A percentile compares a stretch with the other conserved stretches of the same genome.
These are phyloP conservation scores for Epinephelus moara DNA, from an alignment of 2,113 vertebrate species.

Conservation along the genomic window DNA sequence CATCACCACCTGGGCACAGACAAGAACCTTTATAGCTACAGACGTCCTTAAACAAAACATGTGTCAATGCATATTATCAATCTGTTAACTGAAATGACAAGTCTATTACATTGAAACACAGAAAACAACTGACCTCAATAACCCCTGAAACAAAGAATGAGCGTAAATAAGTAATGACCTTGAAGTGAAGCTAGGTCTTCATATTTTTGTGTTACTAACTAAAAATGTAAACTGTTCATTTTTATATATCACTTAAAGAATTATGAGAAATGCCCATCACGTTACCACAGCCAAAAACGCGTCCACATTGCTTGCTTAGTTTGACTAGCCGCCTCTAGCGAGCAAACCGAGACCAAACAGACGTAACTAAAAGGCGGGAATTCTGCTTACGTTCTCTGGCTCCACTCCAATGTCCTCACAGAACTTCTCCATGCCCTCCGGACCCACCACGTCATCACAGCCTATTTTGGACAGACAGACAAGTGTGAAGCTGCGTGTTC, in stretches of 20 bases:
- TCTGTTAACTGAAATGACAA: not conserved
- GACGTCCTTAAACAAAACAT: not conserved
- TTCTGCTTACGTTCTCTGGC: conserved; percentile 93
- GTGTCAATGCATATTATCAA: not conserved
- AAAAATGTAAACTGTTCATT: not conserved
- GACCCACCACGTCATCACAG: conserved; percentile 95
- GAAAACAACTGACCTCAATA: not conserved
- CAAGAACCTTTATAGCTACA: conserved; percentile 28
- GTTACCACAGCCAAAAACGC: not conserved
- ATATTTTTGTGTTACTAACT: not conserved
- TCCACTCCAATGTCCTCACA: conserved; percentile 99
- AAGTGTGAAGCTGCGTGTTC: conserved; percentile 13
- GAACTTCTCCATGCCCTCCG: conserved; percentile 99
- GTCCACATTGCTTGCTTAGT: not conserved
- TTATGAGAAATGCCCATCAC: not conserved
- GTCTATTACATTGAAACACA: not conserved
- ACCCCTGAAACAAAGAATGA: not conserved
- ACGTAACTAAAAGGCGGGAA: not conserved
- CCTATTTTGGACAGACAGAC: conserved; percentile 80
- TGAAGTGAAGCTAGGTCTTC: not conserved
- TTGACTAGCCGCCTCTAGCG: not conserved
- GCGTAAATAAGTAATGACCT: not conserved
- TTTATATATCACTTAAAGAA: not conserved
- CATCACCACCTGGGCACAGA: conserved; percentile 94
- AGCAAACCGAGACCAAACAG: not conserved